Evolutionary conservation across 2,888 invertebrate genomes (phyloP), one percentile per base, ranked within the genome.

Genomic region (Stegophylla sp.): DNA sequence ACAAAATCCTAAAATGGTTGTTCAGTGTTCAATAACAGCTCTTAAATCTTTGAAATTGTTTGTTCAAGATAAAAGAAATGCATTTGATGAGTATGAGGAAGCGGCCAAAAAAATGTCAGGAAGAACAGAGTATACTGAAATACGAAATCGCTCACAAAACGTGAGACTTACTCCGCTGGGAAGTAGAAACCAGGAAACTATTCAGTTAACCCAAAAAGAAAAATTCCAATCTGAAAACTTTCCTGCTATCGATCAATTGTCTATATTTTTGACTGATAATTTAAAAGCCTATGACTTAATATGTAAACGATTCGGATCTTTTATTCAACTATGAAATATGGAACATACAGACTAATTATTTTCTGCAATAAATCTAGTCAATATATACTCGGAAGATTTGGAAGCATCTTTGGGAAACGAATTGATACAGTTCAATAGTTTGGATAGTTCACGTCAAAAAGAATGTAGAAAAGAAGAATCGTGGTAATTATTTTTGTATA

Each of bases 1-100:
- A 41, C 77, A 67, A 77, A 67, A 61, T 51, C 51, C 53, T 41
- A 63, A 66, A n/a, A 67, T 67, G 15, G 67, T 66, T 53, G 67
- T 77, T 20, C 53, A 43, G 13, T 28, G 15, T 63, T 48, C 64
- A 5, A 67, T 53, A 67, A 17, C 28, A 56, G 26, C 61, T 1
- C 26, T 63, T 43, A 41, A 26, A 5, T 41, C 64, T 43, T 56
- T 75, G 34, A 75, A 63, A 28, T 12, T 20, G 15, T 15, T 81
- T 82, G 13, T 48, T 43, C n/a, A 64, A 64, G 41, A 41, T n/a
- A 64, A 64, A 64, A 17, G 43, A 43, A 43, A 64, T 64, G 17
- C 64, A n/a, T 64, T 66, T 66, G 43, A 66, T 15, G 43, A 45
- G 4, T 66, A 66, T 45, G 15, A 66, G 20, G 34, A 63, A 63